Evolutionary conservation across 2,888 invertebrate genomes (phyloP), one percentile per base, ranked within the genome.

Genomic region (Diploptera punctata): DNA sequence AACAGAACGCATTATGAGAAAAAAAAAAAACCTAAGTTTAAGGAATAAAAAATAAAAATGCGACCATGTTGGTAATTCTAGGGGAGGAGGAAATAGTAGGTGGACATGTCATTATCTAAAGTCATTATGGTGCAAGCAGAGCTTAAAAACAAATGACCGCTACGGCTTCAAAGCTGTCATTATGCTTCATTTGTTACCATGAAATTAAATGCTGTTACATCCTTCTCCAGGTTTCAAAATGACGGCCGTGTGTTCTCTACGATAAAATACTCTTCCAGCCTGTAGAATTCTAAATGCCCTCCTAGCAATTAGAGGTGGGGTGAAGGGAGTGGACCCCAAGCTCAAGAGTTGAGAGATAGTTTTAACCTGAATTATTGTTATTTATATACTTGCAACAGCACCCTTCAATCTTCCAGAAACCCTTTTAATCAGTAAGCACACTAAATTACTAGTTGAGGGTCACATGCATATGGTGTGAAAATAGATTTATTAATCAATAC

Each of bases 101-200:
- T 44, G 65, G 65, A 65, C 65, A 44, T 47, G 65, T 65, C 65
- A 65, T 65, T 65, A 65, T 65, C 65, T 65, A 44, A 26, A 33
- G 65, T 65, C 65, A 65, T 65, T 65, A 65, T 65, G 62, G 47
- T 65, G 65, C 65, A 65, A 65, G 44, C 44, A 65, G 33, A 65
- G 47, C 44, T 65, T n/a, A 65, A 65, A 65, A 69, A 69, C 69
- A 69, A 69, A 69, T 69, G 69, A 61, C 69, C 69, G 65, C 70
- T 43, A 65, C 33, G 24, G 33, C 65, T 33, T 62, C 62, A 70
- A 70, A 62, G 70, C 70, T 70, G 70, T 70, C 70, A 70, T 70
- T 70, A 70, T 65, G 62, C 70, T 70, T 70, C 70, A 70, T 70
- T 70, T 70, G 70, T 70, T 65, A 65, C 70, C 52, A 52, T 52